Base-by-base conservation (phyloP, 1,140 invertebrate species). In the Elymnias hypermnestra region DNA sequence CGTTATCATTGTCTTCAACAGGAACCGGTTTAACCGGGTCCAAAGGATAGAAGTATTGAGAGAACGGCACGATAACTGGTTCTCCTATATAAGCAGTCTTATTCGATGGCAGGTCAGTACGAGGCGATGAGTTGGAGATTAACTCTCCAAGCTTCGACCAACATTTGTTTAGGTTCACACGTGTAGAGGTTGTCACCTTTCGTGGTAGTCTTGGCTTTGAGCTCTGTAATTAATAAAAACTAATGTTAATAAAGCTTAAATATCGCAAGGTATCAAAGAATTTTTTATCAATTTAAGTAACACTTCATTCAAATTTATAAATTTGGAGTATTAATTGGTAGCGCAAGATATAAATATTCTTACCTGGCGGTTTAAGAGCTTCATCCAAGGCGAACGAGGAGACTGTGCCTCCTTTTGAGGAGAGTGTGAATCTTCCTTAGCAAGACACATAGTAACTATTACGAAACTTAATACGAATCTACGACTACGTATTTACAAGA, bases 101-200 rank as follows among this genome's bases (percentile, higher is more conserved):
- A 50, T 79, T 63, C 53, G 77, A 76, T 73, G 73, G 71, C 53
- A 83, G 69, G 70, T 77, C 76, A 64, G 81, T 61, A 57, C 75
- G 74, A 10, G 82, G 68, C n/a, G 77, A 57, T 3, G 76, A 50
- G 39, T 79, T 79, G 39, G 82, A 82, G 46, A 87, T 84, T 41
- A 88, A 54, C 45, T 89, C 87, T 50, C 87, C 88, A 52, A 89
- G 86, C 54, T 88, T 88, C 39, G 85, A 79, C 89, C 89, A 89
- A 65, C 88, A 88, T 67, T 83, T 84, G 65, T 89, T 89, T 14
- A 89, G 74, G 61, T 89, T 89, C 58, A 89, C 81, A 45, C 83
- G 86, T 45, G 87, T 79, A 12, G 84, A 85, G 40, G 70, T 71
- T 21, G 82, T 71, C 55, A 89, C 79, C 40, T 83, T 85, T 31